phyloP scores from a whole-genome alignment of 1,140 invertebrate genomes.

The Aphelinus atriplicis region DNA sequence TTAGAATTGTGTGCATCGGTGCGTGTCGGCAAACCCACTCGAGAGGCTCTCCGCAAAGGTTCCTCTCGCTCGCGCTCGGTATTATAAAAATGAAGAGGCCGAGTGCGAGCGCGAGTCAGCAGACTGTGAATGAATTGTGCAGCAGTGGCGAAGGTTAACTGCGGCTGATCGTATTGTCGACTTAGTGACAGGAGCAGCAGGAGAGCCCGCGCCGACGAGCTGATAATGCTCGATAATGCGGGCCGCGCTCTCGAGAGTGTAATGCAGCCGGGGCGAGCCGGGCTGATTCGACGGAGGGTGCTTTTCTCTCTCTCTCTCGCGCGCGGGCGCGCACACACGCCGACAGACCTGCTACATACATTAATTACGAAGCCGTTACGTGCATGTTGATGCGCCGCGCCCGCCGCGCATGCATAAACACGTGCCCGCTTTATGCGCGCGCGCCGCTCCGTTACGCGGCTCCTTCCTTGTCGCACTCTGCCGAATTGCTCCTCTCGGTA shows the following conservation, averaged over 20 bases:
- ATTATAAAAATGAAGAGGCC: not conserved
- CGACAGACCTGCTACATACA: slow-evolving; percentile 39
- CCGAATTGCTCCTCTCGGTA: too few species aligned
- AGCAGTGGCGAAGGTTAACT: slow-evolving; percentile 9
- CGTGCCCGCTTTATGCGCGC: not conserved
- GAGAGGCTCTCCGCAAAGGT: too few species aligned
- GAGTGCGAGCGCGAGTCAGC: slow-evolving; percentile 12
- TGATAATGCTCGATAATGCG: slow-evolving; percentile 9
- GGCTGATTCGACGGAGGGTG: slow-evolving; percentile 13
- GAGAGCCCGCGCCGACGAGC: not conserved
- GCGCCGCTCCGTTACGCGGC: too few species aligned
- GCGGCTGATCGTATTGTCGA: slow-evolving; percentile 29
- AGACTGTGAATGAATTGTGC: slow-evolving; percentile 30
- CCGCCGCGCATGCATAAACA: slow-evolving; percentile 9
- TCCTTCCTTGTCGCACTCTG: too few species aligned
- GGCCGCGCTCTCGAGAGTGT: not conserved
- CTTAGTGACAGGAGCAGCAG: slow-evolving; percentile 4
- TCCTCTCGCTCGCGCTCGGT: too few species aligned
- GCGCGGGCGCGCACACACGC: slow-evolving; percentile 22
- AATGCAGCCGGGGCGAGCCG: not conserved
- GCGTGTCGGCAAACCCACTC: too few species aligned
- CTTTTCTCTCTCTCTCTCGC: not conserved
- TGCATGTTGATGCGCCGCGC: slow-evolving; percentile 8
- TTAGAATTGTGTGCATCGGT: too few species aligned
- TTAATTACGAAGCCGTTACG: slow-evolving; percentile 40